Percentiles rank a stretch among this genome's conserved stretches.
Evolutionary conservation across 2,113 vertebrate genomes (phyloP).

Genomic region (Lasiurus cinereus): DNA sequence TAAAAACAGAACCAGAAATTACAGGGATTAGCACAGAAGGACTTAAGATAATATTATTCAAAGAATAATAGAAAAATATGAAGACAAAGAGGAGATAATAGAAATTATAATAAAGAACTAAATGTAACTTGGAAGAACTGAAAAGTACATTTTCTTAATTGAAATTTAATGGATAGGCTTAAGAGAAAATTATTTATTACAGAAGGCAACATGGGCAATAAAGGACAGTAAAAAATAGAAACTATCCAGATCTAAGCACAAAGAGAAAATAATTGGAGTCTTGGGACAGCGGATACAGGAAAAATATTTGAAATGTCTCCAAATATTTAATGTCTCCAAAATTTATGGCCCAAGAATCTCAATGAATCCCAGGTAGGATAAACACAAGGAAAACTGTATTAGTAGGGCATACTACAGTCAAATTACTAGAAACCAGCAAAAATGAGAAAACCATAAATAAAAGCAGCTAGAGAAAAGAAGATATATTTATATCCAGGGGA

Average conservation of each 20-base stretch:
- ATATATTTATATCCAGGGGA: background rate
- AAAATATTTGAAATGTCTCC: background rate
- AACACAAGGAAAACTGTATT: background rate
- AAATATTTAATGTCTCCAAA: background rate
- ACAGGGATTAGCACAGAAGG: background rate
- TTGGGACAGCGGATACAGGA: background rate
- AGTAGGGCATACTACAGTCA: background rate
- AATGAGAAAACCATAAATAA: slow-evolving; percentile 18
- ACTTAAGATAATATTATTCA: background rate
- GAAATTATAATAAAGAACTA: slow-evolving; percentile 44
- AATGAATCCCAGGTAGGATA: background rate
- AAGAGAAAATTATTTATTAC: background rate
- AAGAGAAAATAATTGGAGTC: slow-evolving; percentile 18
- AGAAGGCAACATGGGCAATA: background rate
- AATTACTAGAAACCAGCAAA: slow-evolving; percentile 31
- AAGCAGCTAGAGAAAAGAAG: slow-evolving; percentile 8
- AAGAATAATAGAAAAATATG: slow-evolving; percentile 13
- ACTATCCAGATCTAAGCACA: background rate
- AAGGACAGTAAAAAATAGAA: slow-evolving; percentile 9
- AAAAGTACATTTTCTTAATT: slow-evolving; percentile 15
- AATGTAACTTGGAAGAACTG: background rate
- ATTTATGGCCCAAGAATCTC: background rate
- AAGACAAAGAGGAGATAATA: slow-evolving; percentile 42
- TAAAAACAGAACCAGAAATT: slow-evolving; percentile 7
- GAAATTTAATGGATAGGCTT: slow-evolving; percentile 27